Evolutionary conservation across 2,113 vertebrate species (phyloP).

Genomic region (Pygathrix nemaeus): DNA sequence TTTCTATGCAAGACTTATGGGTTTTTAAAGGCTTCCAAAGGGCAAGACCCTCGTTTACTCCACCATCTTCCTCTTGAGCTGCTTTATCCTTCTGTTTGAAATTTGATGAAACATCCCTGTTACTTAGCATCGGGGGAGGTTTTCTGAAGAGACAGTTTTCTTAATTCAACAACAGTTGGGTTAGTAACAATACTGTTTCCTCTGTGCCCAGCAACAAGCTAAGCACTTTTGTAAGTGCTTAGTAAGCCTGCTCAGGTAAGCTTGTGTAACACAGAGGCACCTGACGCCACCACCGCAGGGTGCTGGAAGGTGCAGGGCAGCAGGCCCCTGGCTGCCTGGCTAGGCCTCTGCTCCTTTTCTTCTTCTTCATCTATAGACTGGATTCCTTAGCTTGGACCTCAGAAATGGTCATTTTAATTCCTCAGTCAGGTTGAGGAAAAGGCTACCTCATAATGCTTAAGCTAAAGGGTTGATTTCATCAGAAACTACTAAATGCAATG

Average conservation of each 20-base stretch:
- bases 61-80: not conserved
- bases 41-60: not conserved
- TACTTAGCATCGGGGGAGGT: not conserved
- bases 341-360: not conserved
- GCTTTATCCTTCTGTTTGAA: not conserved
- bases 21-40: not conserved
- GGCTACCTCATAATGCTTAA: not conserved
- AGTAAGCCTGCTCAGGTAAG: not conserved
- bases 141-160: not conserved
- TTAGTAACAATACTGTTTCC: not conserved
- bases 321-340: not conserved
- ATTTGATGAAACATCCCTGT: not conserved
- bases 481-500: not conserved
- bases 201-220: not conserved
- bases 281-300: not conserved
- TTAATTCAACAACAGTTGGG: not conserved
- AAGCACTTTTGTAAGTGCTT: too few species aligned
- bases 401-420: not conserved
- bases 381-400: not conserved
- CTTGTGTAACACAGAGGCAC: too few species aligned
- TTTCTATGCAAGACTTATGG: not conserved
- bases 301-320: too few species aligned
- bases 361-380: rapidly evolving
- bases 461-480: not conserved
- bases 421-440: not conserved